Conservation (phyloP, 2,888 invertebrate genomes). For the Pogonocherus hispidulus region DNA sequence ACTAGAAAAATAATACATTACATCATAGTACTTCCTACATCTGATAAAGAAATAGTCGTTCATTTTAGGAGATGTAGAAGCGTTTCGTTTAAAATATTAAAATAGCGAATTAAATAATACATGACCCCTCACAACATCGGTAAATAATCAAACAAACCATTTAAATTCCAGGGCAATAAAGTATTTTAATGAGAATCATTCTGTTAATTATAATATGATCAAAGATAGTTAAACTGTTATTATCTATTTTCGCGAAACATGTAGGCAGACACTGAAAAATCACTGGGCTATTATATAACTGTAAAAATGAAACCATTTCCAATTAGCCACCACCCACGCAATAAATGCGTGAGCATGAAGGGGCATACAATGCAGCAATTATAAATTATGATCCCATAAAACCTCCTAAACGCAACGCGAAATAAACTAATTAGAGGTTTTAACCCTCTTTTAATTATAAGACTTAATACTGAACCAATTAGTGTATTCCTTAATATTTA, state of each 20-base stretch:
- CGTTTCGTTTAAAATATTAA: no score
- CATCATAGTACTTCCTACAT: no score
- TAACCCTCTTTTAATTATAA: background rate
- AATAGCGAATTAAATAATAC: no score
- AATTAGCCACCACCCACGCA: background rate
- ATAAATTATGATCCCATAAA: background rate
- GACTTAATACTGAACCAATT: conserved; percentile 5
- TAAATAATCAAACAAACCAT: no score
- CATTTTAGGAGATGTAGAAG: no score
- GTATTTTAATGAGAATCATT: no score
- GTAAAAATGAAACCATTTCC: background rate
- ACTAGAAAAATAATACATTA: no score
- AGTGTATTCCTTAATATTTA: background rate
- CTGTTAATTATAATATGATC: no score
- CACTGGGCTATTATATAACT: background rate
- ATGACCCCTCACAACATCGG: no score
- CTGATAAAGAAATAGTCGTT: no score
- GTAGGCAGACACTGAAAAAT: background rate
- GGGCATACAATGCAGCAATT: background rate
- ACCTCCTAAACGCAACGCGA: background rate
- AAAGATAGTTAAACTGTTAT: no score
- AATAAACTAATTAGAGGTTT: conserved; percentile 1
- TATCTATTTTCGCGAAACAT: background rate
- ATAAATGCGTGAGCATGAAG: background rate
- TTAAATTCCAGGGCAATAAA: no score